Percentiles rank a stretch among this genome's conserved stretches.
Evolutionary conservation across 2,113 vertebrate species (phyloP).

Genomic region (Fukomys damarensis): DNA sequence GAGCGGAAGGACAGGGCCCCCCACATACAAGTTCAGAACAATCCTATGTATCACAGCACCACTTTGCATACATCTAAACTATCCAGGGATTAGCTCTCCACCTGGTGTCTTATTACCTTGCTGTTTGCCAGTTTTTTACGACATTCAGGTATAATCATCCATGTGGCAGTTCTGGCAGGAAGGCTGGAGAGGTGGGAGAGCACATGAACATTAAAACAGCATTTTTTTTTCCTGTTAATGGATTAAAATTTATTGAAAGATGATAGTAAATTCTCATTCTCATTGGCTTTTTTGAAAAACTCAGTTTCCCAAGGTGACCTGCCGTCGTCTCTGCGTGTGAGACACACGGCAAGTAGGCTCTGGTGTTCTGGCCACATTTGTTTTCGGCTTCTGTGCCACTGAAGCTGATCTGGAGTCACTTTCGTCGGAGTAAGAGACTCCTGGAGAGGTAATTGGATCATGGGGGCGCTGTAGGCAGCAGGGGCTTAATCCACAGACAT

Average conservation of each 20-base stretch:
- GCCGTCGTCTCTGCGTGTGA: no score
- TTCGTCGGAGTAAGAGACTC: not conserved
- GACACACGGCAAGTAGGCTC: rapidly evolving
- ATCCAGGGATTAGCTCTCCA: not conserved
- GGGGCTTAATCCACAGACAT: not conserved
- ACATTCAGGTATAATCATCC: not conserved
- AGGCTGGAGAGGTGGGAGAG: not conserved
- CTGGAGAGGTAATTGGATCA: not conserved
- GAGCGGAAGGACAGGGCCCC: not conserved
- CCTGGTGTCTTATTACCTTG: not conserved
- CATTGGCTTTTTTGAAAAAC: not conserved
- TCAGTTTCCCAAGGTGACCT: not conserved
- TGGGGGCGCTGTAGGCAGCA: not conserved
- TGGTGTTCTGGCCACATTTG: rapidly evolving
- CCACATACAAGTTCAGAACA: not conserved
- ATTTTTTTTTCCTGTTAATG: not conserved
- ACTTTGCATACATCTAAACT: not conserved
- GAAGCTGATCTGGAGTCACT: not conserved
- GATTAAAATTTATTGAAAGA: not conserved
- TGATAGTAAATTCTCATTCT: not conserved
- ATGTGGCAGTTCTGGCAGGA: not conserved
- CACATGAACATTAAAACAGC: not conserved
- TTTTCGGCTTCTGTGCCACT: not conserved
- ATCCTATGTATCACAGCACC: not conserved
- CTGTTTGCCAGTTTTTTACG: not conserved